Conservation (phyloP, 2,888 invertebrate species). For the Serrognathus titanus region DNA sequence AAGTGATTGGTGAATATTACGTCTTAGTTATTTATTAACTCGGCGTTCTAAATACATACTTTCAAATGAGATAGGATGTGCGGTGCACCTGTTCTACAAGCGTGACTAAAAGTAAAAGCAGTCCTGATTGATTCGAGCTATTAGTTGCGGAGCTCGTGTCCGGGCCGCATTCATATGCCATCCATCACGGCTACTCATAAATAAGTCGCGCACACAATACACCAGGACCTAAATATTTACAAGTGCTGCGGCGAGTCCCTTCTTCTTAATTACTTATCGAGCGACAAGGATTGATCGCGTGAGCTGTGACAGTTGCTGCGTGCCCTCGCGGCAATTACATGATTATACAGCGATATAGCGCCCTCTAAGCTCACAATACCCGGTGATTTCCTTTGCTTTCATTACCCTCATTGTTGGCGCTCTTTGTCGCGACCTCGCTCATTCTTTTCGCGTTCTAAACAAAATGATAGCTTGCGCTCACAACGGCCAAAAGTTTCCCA, state of each 20-base stretch:
- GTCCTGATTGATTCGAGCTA: constrained; percentile 42
- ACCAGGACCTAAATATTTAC: constrained; percentile 34
- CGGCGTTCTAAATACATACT: constrained; percentile 25
- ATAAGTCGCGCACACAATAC: constrained; percentile 26
- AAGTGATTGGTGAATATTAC: constrained; percentile 6
- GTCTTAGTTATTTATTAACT: constrained; percentile 18
- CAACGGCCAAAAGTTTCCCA: constrained; percentile 34
- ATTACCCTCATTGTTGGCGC: constrained; percentile 47
- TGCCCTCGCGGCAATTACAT: constrained; percentile 40
- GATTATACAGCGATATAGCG: constrained; percentile 39
- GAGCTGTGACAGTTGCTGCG: constrained; percentile 37
- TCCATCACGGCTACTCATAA: constrained; percentile 35
- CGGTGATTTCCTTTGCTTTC: constrained; percentile 48
- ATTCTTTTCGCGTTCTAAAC: constrained; percentile 40
- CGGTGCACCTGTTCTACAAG: constrained; percentile 40
- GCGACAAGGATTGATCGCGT: constrained; percentile 49
- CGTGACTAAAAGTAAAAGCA: constrained; percentile 45
- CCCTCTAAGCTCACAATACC: constrained; percentile 39
- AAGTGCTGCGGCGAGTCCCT: constrained; percentile 31
- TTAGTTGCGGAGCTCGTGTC: constrained; percentile 33
- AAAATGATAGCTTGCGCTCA: constrained; percentile 43
- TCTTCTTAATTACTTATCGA: constrained; percentile 41
- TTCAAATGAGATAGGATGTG: constrained; percentile 29
- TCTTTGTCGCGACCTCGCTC: constrained; percentile 39
- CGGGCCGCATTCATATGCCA: constrained; percentile 29